Evolutionary conservation across 2,888 invertebrate species (phyloP), one percentile per base, ranked within the genome.

Genomic region (Gnatocerus cornutus): DNA sequence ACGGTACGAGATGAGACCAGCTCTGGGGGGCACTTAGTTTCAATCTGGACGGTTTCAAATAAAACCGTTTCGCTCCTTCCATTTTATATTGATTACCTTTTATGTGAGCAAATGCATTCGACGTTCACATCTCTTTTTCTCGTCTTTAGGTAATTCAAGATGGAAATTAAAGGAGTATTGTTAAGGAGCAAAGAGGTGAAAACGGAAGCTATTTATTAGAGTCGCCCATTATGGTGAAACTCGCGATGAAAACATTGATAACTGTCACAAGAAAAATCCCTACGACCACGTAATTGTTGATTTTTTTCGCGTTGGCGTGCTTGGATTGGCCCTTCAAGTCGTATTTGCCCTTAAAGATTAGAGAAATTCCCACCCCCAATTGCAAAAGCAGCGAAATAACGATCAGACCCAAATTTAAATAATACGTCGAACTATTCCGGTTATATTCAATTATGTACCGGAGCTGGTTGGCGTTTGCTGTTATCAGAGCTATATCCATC

Each of bases 391-490:
- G 83, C 1, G 91, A 91, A 63, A 88, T 78, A 8, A 85, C 79
- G 50, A 92, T 90, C 66, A 92, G 83, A 1, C 83, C 80, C 7
- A 92, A 78, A 77, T 88, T 89, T 27, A 89, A 79, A 73, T 86
- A 86, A 78, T 87, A 92, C 1, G 89, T 90, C 9, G 87, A 84
- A 59, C 89, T 88, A 29, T 85, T 78, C 3, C 85, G 83, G 73
- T 89, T 90, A 78, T 88, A 89, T 71, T 88, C 88, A 48, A 91
- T 85, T 33, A 91, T 82, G 78, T 90, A 91, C 55, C 90, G 87
- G 58, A 92, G 83, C 76, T 92, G 92, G 81, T 91, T 91, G 0
- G 91, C 91, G 81, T 92, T 92, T 0, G 92, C 91, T 2, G 91
- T 91, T 50, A 92, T 87, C 39, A 92, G 81, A 0, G 91, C 91